Conservation (phyloP, 37 sponge, comb jelly and placozoan genomes). For the Spongilla lacustris region DNA sequence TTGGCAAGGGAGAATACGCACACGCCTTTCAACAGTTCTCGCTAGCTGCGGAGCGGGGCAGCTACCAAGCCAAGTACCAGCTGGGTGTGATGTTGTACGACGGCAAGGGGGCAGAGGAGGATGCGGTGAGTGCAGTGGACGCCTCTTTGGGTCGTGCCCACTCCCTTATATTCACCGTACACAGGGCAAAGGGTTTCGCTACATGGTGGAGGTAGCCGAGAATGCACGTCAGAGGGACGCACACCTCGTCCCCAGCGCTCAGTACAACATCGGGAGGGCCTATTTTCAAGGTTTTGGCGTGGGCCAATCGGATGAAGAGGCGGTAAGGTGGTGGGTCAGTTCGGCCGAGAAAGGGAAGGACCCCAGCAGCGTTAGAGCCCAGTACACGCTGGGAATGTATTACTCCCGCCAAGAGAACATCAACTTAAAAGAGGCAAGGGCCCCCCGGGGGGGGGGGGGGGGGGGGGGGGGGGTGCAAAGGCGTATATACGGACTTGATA, state of each 20-base stretch:
- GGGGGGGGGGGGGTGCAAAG: too few species aligned
- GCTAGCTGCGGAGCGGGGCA: slow-evolving; percentile 37
- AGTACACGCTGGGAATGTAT: slow-evolving; percentile 87
- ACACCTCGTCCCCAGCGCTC: slow-evolving; percentile 73
- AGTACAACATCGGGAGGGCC: slow-evolving; percentile 89
- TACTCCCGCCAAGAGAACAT: slow-evolving; percentile 76
- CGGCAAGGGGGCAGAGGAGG: slow-evolving; percentile 69
- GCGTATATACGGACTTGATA: not conserved
- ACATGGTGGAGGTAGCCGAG: slow-evolving; percentile 77
- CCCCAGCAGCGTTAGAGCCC: slow-evolving; percentile 70
- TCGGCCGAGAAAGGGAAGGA: slow-evolving; percentile 52
- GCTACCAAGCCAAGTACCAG: slow-evolving; percentile 78
- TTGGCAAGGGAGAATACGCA: slow-evolving; percentile 12
- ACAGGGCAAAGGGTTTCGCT: slow-evolving; percentile 70
- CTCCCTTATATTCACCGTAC: not conserved
- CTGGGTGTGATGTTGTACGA: slow-evolving; percentile 89
- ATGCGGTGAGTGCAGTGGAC: slow-evolving; percentile 49
- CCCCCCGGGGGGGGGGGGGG: too few species aligned
- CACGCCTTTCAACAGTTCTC: slow-evolving; percentile 67
- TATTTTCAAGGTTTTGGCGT: slow-evolving; percentile 88
- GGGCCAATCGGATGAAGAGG: slow-evolving; percentile 72
- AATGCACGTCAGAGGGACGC: slow-evolving; percentile 31
- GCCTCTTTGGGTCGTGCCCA: not conserved
- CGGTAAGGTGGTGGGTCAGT: slow-evolving; percentile 65
- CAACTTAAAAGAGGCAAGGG: slow-evolving; percentile 62